Conservation (phyloP, 2,888 invertebrate genomes). For the Sminthurides aquaticus region DNA sequence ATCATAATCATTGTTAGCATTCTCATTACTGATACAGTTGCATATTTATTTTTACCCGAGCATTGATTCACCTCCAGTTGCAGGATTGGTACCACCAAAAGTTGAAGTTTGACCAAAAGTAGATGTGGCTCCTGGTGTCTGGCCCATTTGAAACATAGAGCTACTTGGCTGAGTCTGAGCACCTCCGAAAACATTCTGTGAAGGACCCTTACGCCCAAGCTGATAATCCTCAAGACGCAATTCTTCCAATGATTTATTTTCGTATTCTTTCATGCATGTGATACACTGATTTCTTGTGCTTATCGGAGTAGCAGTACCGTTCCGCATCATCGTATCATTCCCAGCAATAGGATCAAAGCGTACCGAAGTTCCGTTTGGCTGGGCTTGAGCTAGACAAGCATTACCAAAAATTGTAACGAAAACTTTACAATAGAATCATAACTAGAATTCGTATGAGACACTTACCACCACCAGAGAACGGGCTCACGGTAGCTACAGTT, state of each 20-base stretch:
- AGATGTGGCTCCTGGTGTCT: slow-evolving; percentile 44
- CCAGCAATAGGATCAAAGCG: slow-evolving; percentile 54
- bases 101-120: slow-evolving; percentile 51
- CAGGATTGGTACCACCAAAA: slow-evolving; percentile 54
- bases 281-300: slow-evolving; percentile 93
- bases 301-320: slow-evolving; percentile 73
- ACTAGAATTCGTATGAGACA: background rate
- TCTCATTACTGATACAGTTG: background rate
- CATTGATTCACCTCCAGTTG: slow-evolving; percentile 45
- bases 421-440: too few species aligned
- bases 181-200: slow-evolving; percentile 50
- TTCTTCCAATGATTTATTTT: slow-evolving; percentile 88
- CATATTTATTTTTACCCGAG: too few species aligned
- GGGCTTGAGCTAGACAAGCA: slow-evolving; percentile 5
- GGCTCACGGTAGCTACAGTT: slow-evolving; percentile 25
- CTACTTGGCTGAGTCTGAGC: slow-evolving; percentile 44
- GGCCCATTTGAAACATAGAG: slow-evolving; percentile 41
- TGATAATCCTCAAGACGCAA: slow-evolving; percentile 86
- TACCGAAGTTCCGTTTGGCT: slow-evolving; percentile 37
- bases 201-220: slow-evolving; percentile 74
- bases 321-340: slow-evolving; percentile 84
- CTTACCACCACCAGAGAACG: slow-evolving; percentile 27
- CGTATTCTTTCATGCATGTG: slow-evolving; percentile 98
- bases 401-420: too few species aligned
- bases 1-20: background rate